Base-by-base conservation (phyloP, 2,113 vertebrate genomes). In the Clarias macrocephalus region DNA sequence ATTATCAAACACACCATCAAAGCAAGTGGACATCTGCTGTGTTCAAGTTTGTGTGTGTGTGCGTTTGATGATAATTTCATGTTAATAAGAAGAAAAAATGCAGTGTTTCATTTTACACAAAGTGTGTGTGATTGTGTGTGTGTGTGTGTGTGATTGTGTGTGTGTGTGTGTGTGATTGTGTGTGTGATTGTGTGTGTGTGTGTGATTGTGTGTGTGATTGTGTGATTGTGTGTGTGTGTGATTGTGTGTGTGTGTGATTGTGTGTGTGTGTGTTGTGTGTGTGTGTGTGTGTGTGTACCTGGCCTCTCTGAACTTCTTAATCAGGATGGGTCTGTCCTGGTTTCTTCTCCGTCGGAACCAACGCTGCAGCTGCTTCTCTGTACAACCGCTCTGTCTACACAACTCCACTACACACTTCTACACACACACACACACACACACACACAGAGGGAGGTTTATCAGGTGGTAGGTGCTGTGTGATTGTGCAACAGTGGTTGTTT, bases 311-410 rank as follows among this genome's bases (percentile, higher is more conserved):
- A 99, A 99, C 90, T 98, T 99, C 94, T 99, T 99, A 12, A 98
- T 96, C 68, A 98, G 92, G 87, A 97, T 97, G 5, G 98, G 97
- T 68, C 98, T 90, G 94, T 99, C 98, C 88, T 98, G 98, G 93
- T 99, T 99, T 89, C 98, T 94, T 59, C 98, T 95, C 37, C 97
- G 95, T 9, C 97, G 95, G 91, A 99, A 99, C 98, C 98, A 99
- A 88, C 96, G 94, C 90, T 99, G 97, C 30, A 98, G 88, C 94
- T 97, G 92, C 95, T 92, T 93, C 95, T 97, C 93, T 93, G 97
- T 92, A 68, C 16, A 90, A 15, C 93, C 94, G 0, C 92, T 94
- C 91, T 93, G 91, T 89, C 94, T 93, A 90, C 93, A 93, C 81
- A 96, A 92, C 60, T 86, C 91, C 72, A 76, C 88, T 85, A 95